Percentiles rank a stretch among this genome's conserved stretches.
These are phyloP conservation scores for Ranitomeya imitator DNA, from an alignment of 2,113 vertebrate species.

Conservation along the genomic window DNA sequence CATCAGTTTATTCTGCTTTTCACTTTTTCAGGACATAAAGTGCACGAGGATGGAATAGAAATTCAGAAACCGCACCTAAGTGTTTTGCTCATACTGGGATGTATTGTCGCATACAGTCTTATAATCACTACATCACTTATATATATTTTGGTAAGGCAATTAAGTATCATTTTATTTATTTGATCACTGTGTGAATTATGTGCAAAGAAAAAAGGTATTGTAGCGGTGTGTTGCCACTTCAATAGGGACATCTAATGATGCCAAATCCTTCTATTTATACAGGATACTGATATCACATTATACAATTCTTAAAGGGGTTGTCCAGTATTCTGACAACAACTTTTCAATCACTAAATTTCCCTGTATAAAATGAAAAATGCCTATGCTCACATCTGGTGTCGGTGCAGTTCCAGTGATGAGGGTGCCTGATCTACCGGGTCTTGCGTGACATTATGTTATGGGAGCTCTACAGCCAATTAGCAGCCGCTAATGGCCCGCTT, in stretches of 20 bases:
- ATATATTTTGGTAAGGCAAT: constrained; percentile 73
- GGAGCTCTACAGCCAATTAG: too few relatives aligned
- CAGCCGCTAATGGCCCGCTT: too few relatives aligned
- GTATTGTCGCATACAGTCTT: constrained; percentile 69
- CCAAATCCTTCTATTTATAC: neutral
- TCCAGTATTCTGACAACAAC: too few relatives aligned
- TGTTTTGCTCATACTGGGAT: constrained; percentile 61
- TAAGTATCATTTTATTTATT: neutral
- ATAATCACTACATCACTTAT: constrained; percentile 65
- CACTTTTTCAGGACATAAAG: neutral
- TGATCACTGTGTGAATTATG: neutral
- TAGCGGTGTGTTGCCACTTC: neutral
- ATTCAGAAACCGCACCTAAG: neutral
- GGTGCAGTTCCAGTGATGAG: too few relatives aligned
- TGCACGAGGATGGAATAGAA: too few relatives aligned
- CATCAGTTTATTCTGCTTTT: neutral
- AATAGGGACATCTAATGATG: neutral
- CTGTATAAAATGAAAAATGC: too few relatives aligned
- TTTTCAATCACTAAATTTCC: too few relatives aligned
- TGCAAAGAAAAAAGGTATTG: neutral
- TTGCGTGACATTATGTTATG: too few relatives aligned
- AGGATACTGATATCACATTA: neutral
- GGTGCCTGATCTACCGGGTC: too few relatives aligned
- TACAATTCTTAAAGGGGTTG: too few relatives aligned
- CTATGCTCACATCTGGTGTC: too few relatives aligned